A percentile compares a stretch with the other conserved stretches of the same genome.
Evolutionary conservation across 2,888 invertebrate genomes (phyloP).

Genomic region (Drosophila austrosaltans): DNA sequence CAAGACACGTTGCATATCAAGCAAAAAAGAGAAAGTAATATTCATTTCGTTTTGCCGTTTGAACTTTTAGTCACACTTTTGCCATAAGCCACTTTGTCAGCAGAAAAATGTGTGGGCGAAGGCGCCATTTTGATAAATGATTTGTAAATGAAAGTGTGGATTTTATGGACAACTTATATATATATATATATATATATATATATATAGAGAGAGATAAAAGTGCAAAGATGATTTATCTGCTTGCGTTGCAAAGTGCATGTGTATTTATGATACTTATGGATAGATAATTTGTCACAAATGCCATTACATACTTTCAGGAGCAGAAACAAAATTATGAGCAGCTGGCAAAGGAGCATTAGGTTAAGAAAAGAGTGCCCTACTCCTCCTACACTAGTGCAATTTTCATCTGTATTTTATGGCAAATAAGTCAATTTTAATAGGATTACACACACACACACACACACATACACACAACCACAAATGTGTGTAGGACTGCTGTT

Average conservation of each 20-base stretch:
- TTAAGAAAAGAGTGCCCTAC: not conserved
- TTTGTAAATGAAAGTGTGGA: conserved; percentile 71
- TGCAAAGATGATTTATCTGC: conserved; percentile 20
- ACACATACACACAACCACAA: not conserved
- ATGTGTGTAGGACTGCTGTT: not conserved
- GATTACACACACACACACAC: conserved; percentile 29
- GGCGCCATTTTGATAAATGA: conserved; percentile 64
- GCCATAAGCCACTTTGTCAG: conserved; percentile 21
- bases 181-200: not conserved
- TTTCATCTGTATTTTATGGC: conserved; percentile 37
- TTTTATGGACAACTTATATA: conserved; percentile 63
- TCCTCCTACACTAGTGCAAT: conserved; percentile 6
- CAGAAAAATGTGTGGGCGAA: conserved; percentile 15
- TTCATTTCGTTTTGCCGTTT: not conserved
- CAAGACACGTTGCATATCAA: too few species aligned
- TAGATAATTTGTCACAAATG: conserved; percentile 59
- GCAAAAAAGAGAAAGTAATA: not conserved
- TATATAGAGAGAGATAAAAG: not conserved
- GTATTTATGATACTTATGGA: conserved; percentile 49
- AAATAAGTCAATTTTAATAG: conserved; percentile 34
- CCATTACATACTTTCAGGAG: conserved; percentile 21
- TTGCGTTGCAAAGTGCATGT: conserved; percentile 43
- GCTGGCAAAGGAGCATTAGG: conserved; percentile 7
- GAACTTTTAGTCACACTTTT: conserved; percentile 1
- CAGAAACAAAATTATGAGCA: not conserved